These are phyloP conservation scores for Xiphophorus couchianus DNA, from an alignment of 2,113 vertebrate species.

Conservation along the genomic window DNA sequence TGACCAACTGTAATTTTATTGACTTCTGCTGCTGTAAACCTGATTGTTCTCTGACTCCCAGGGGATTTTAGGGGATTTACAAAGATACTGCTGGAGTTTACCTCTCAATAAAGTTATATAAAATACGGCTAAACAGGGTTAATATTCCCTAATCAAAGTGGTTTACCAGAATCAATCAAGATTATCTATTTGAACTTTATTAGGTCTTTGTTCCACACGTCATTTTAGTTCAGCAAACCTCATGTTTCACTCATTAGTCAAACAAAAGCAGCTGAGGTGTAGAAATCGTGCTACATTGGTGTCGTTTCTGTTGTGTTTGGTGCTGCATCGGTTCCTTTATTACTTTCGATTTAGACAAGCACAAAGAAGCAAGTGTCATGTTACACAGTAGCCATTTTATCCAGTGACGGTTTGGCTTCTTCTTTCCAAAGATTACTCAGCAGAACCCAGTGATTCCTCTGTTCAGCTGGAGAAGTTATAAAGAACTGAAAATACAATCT, in stretches of 20 bases:
- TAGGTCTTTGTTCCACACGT: background rate
- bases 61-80: constrained; percentile 49
- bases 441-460: background rate
- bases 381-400: constrained; percentile 18
- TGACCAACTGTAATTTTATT: fast-evolving
- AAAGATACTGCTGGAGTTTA: background rate
- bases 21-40: background rate
- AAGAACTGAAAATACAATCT: background rate
- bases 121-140: fast-evolving
- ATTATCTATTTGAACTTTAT: background rate
- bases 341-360: constrained; percentile 25
- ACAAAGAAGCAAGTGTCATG: background rate
- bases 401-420: background rate
- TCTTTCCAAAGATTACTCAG: background rate
- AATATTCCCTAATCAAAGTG: fast-evolving
- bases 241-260: background rate
- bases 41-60: fast-evolving
- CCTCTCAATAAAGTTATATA: background rate
- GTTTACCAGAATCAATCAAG: fast-evolving
- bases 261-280: background rate
- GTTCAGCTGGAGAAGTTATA: background rate
- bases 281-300: background rate
- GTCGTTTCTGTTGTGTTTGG: constrained; percentile 7
- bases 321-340: constrained; percentile 3
- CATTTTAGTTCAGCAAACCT: background rate